phyloP scores from a whole-genome alignment of 2,797 vertebrate species.

The Danio tinwini region DNA sequence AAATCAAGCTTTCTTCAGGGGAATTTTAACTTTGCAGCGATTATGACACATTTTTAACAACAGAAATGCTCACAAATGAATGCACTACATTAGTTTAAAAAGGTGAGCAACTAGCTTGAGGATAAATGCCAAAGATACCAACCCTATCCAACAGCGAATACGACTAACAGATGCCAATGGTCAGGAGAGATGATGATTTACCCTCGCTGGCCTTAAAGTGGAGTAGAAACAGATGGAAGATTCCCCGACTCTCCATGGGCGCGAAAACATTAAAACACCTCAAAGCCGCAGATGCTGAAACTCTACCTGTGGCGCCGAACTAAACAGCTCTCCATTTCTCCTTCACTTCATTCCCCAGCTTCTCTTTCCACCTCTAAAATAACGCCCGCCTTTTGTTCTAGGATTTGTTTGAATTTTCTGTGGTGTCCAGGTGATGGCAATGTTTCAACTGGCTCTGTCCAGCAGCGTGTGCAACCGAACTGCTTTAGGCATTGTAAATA shows the following conservation, averaged over 20 bases:
- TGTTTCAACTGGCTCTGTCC: slow-evolving; percentile 54
- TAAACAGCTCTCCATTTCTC: slow-evolving; percentile 28
- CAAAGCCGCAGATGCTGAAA: slow-evolving; percentile 46
- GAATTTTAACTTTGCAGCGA: background rate
- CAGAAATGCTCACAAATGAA: background rate
- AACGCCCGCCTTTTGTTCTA: background rate
- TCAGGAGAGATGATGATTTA: slow-evolving; percentile 37
- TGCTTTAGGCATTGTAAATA: slow-evolving; percentile 70
- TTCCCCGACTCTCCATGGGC: slow-evolving; percentile 50
- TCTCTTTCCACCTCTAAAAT: background rate
- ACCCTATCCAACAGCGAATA: slow-evolving; percentile 16
- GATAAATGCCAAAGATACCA: background rate
- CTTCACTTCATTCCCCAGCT: background rate
- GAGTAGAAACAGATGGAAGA: slow-evolving; percentile 64
- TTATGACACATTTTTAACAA: background rate
- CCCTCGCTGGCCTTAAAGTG: slow-evolving; percentile 57
- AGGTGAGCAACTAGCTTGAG: background rate
- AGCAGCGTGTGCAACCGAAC: slow-evolving; percentile 65
- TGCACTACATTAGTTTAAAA: slow-evolving; percentile 9
- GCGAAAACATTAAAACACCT: slow-evolving; percentile 37
- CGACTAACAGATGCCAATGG: slow-evolving; percentile 40
- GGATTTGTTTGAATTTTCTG: slow-evolving; percentile 41
- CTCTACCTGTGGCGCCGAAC: slow-evolving; percentile 52
- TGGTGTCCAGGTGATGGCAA: slow-evolving; percentile 55
- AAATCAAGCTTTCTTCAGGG: no score